These are phyloP conservation scores for Falcaria lacertinaria DNA, from an alignment of 2,888 invertebrate genomes.

Conservation along the genomic window DNA sequence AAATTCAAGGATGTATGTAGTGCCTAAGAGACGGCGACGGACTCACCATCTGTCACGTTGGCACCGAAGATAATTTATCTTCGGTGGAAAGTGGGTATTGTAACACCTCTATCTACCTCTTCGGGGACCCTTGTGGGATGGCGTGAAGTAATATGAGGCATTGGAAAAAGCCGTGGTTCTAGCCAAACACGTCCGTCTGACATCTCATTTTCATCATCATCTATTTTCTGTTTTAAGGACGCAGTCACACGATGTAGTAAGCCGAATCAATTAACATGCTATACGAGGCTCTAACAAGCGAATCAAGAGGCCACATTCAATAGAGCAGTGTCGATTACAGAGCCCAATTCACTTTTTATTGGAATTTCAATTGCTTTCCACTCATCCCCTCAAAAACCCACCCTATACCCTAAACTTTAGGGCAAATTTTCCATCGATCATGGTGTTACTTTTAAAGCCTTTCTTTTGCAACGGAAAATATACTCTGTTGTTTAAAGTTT, in stretches of 20 bases:
- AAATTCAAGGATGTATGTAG: not conserved
- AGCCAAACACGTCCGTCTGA: too few relatives aligned
- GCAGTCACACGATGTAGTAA: not conserved
- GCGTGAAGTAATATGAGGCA: too few relatives aligned
- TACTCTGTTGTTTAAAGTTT: slow-evolving; percentile 1
- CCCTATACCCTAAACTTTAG: slow-evolving; percentile 2
- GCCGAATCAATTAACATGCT: not conserved
- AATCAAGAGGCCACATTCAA: slow-evolving; percentile 13
- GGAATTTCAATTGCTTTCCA: slow-evolving; percentile 46
- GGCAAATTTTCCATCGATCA: not conserved
- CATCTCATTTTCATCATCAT: too few relatives aligned
- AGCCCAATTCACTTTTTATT: slow-evolving; percentile 48
- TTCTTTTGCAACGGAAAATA: slow-evolving; percentile 5
- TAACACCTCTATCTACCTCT: too few relatives aligned
- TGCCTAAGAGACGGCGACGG: not conserved
- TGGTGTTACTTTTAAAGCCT: not conserved
- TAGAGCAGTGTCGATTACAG: slow-evolving; percentile 48
- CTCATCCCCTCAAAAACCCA: slow-evolving; percentile 10
- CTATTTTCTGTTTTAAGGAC: too few relatives aligned
- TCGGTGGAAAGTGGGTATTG: not conserved
- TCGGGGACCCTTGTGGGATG: too few relatives aligned
- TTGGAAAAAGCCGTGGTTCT: too few relatives aligned
- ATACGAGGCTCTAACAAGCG: not conserved
- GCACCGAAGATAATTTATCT: not conserved
- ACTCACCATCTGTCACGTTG: not conserved